Conservation (phyloP, 92 coral and sea anemone species). For the Parazoanthus darwini region DNA sequence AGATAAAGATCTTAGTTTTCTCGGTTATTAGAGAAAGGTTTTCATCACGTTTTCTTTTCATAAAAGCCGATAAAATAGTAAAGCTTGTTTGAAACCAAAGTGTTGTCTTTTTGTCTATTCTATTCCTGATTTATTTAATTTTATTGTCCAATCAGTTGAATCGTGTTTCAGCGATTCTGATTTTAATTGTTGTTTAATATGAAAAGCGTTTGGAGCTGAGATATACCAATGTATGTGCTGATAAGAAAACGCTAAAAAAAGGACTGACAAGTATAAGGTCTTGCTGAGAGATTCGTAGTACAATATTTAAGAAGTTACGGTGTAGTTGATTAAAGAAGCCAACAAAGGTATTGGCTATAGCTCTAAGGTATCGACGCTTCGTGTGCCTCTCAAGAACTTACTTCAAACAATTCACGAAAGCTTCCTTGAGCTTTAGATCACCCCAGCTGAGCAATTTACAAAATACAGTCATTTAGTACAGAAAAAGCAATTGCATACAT, state of each 20-base stretch:
- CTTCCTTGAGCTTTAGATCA: neutral
- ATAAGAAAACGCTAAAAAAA: too few relatives aligned
- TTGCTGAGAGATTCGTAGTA: neutral
- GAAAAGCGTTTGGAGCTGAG: neutral
- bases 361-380: too few relatives aligned
- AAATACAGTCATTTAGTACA: too few relatives aligned
- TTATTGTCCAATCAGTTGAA: too few relatives aligned
- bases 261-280: neutral
- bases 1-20: neutral
- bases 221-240: neutral
- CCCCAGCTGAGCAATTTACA: neutral
- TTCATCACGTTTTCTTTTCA: neutral
- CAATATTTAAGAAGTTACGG: neutral
- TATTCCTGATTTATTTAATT: neutral
- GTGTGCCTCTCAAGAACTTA: too few relatives aligned
- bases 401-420: neutral
- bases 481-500: neutral
- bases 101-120: neutral
- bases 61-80: too few relatives aligned
- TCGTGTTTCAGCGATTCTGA: neutral
- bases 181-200: neutral
- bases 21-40: too few relatives aligned
- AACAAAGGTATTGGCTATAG: neutral
- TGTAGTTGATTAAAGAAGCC: neutral
- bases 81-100: neutral